Base-by-base conservation (phyloP, 2,113 vertebrate species). In the Pseudorasbora parva region DNA sequence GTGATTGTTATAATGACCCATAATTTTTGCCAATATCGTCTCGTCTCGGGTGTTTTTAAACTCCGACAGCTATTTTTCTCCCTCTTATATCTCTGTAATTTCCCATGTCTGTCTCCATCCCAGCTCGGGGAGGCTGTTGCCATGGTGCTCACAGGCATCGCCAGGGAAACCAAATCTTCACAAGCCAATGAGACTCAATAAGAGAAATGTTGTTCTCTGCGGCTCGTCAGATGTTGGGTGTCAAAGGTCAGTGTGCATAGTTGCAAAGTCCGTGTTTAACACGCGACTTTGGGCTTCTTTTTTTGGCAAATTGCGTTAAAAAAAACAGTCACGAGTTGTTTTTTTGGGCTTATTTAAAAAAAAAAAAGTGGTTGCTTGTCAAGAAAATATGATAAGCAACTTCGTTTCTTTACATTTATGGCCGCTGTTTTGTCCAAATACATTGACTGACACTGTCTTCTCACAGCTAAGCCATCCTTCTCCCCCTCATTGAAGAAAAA, bases 101-200 rank as follows among this genome's bases (percentile, higher is more conserved):
- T 73, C 43, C n/a, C 41, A 45, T 69, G 25, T 64, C 47, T 82
- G 57, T 86, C 72, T 68, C 69, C 25, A 45, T 76, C 60, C 81
- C 30, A 69, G 66, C 57, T 80, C 59, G 37, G 82, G 23, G 79
- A 64, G 43, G 69, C 71, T 57, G 82, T 86, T 86, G 85, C 85
- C 69, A 84, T 86, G 85, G 85, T 19, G 33, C 73, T 76, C 30
- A 47, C 79, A 80, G 73, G 27, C 60, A 76, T 86, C 85, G 76
- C 85, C 82, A 86, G n/a, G 85, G 85, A 83, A 86, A 86, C 85
- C 62, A 37, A 21, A 86, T 86, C 82, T 74, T 56, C 56, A 56
- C 71, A 59, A 45, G 15, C 15, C 47, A 14, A 60, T 75, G 82
- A 80, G 47, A 47, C 72, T 64, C 23, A 27, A n/a, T 25, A 37